phyloP scores from a whole-genome alignment of 2,113 vertebrate genomes.

The Speoplatyrhinus poulsoni region DNA sequence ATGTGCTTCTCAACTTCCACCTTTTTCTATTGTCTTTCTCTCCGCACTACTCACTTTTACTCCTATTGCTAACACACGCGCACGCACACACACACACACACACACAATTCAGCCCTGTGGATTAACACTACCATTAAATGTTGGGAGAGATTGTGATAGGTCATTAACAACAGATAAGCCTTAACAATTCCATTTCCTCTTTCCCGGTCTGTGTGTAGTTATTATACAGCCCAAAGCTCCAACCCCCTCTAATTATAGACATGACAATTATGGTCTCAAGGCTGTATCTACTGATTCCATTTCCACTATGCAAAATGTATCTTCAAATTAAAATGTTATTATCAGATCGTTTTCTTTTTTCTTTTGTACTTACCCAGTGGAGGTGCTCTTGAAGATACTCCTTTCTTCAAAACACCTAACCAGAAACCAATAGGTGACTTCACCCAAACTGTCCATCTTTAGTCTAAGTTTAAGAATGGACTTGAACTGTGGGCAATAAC shows the following conservation, averaged over 20 bases:
- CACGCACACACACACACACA: neutral
- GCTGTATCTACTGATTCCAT: conserved; percentile 30
- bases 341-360: conserved; percentile 8
- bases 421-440: too few relatives aligned
- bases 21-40: neutral
- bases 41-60: too few relatives aligned
- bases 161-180: conserved; percentile 56
- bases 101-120: conserved; percentile 4
- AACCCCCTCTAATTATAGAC: conserved; percentile 35
- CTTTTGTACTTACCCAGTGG: too few relatives aligned
- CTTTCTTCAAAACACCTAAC: neutral
- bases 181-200: conserved; percentile 44
- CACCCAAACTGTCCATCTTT: too few relatives aligned
- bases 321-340: conserved; percentile 5
- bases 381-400: neutral
- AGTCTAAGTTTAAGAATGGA: too few relatives aligned
- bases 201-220: conserved; percentile 17
- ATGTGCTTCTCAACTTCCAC: neutral
- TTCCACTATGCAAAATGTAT: conserved; percentile 15
- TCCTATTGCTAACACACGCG: too few relatives aligned
- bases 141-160: conserved; percentile 21
- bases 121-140: conserved; percentile 41
- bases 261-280: conserved; percentile 21
- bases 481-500: too few relatives aligned
- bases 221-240: conserved; percentile 31